Conservation (phyloP, 1,140 invertebrate species). For the Daktulosphaira vitifoliae region DNA sequence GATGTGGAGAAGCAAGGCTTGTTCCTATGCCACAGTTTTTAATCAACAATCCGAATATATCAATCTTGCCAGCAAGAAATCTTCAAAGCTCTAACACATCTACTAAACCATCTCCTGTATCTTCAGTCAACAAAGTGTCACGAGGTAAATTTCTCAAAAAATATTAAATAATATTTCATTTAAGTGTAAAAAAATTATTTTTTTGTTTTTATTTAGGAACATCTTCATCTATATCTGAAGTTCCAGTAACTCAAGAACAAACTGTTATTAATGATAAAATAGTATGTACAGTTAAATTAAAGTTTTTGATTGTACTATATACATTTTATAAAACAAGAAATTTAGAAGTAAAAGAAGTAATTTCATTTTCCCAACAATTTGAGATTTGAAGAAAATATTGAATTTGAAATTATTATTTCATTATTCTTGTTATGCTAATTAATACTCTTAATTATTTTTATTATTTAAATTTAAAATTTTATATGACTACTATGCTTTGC, state of each 20-base stretch:
- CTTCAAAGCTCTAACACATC: neutral
- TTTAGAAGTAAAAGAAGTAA: no score
- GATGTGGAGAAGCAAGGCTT: neutral
- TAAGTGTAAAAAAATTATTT: neutral
- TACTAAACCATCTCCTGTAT: neutral
- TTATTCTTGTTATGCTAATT: no score
- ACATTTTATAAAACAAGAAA: no score
- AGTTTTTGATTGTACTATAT: no score
- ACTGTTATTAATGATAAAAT: neutral
- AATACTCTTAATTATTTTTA: no score
- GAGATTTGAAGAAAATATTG: no score
- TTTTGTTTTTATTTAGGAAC: neutral
- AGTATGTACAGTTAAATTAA: no score
- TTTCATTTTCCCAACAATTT: no score
- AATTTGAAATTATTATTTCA: no score
- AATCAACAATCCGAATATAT: constrained; percentile 20
- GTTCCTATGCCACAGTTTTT: neutral
- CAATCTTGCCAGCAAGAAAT: neutral
- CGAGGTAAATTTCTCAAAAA: neutral
- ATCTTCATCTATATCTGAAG: neutral
- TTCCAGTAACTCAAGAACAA: neutral
- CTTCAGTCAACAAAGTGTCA: neutral
- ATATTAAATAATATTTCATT: neutral
- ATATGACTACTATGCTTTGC: no score
- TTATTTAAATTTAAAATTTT: no score